Conservation (phyloP, 1,140 invertebrate species). For the Dryas iulia region DNA sequence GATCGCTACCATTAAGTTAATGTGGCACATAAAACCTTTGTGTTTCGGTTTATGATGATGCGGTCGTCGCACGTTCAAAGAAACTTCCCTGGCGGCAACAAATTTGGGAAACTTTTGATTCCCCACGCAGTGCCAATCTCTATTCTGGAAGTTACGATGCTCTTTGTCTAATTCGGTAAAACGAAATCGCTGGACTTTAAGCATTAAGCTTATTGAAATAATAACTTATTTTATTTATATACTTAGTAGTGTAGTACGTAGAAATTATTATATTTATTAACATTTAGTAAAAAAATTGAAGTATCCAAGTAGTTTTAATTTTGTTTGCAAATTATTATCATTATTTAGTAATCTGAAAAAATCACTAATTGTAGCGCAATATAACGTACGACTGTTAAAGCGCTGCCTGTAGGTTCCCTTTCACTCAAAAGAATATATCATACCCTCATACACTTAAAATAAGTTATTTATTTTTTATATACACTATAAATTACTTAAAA, state of each 20-base stretch:
- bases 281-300: too few species aligned
- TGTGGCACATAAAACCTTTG: constrained; percentile 66
- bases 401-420: too few species aligned
- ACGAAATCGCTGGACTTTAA: neutral
- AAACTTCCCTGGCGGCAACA: constrained; percentile 43
- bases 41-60: constrained; percentile 59
- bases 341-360: too few species aligned
- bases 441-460: too few species aligned
- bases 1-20: constrained; percentile 65
- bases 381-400: too few species aligned
- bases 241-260: neutral
- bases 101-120: constrained; percentile 57
- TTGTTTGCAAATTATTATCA: neutral
- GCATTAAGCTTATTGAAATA: neutral
- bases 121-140: constrained; percentile 28
- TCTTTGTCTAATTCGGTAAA: constrained; percentile 29
- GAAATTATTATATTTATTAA: too few species aligned
- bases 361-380: too few species aligned
- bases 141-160: constrained; percentile 28
- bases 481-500: too few species aligned
- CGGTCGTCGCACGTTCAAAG: constrained; percentile 34
- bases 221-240: neutral
- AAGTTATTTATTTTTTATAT: too few species aligned
- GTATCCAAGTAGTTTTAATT: neutral
- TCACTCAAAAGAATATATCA: too few species aligned